Evolutionary conservation across 2,113 vertebrate species (phyloP), one percentile per base, ranked within the genome.

Genomic region (Pristiophorus japonicus): DNA sequence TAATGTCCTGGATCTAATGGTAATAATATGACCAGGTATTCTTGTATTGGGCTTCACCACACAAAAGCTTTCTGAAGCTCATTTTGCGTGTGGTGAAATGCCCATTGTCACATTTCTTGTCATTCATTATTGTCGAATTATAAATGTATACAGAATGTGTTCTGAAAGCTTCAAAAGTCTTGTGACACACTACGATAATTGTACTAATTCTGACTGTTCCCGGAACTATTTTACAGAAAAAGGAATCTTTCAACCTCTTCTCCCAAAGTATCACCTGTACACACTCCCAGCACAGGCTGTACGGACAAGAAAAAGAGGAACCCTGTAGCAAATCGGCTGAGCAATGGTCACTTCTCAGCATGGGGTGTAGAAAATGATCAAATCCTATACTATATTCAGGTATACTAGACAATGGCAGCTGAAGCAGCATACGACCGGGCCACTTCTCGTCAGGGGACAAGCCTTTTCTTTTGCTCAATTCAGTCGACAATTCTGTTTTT

Each of bases 341-440:
- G 63, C 66, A 34, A 42, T n/a, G 93, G 93, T 73, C 66, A 94
- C 11, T 94, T 94, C 27, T 73, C 93, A 47, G 93, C 93, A 34
- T 94, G 93, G 93, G 93, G 93, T 0, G 27, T 30, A 94, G 93
- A 94, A 94, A 66, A 94, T 51, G 66, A 51, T 94, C 10, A 94
- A 47, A 30, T 94, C 0, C 22, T 67, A 18, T 70, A 94, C 65
- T 70, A 73, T 20, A 94, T 94, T 65, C 65, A 70, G 42, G 65
- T 94, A 47, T 34, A 51, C 42, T 94, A 67, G 93, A 94, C 65
- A 67, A 70, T 94, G 3, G 16, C 42, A 51, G 24, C 8, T 47
- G 38, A 51, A 30, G 51, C 45, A 51, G 22, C 66, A 16, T 34
- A 42, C 34, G 4, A 66, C 18, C 27, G 38, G 7, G 8, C 22